Evolutionary conservation across 2,113 vertebrate genomes (phyloP).

Genomic region (Bungarus multicinctus): DNA sequence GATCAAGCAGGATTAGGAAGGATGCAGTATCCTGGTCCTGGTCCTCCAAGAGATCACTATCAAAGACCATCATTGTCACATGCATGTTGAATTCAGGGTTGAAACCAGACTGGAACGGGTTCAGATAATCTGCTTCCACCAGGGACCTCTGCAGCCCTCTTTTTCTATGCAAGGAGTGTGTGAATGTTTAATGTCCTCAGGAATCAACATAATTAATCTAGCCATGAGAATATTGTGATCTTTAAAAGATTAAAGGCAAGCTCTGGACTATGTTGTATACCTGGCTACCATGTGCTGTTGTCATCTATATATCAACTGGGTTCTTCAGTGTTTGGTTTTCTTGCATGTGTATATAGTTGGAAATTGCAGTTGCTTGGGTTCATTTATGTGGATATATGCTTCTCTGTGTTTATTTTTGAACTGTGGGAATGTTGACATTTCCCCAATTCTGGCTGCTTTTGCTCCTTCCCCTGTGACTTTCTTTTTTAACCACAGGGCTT

Average conservation of each 20-base stretch:
- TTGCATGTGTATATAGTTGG: neutral
- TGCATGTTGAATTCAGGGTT: neutral
- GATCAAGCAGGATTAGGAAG: neutral
- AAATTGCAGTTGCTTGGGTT: neutral
- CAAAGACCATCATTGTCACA: neutral
- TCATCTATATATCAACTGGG: neutral
- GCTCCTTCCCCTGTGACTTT: neutral
- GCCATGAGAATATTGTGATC: neutral
- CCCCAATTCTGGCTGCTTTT: neutral
- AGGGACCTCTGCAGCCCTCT: neutral
- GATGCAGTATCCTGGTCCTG: neutral
- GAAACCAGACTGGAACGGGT: neutral
- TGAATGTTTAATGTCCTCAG: neutral
- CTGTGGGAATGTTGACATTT: conserved; percentile 15
- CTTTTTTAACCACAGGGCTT: neutral
- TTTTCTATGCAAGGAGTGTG: neutral
- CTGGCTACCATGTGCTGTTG: neutral
- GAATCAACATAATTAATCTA: neutral
- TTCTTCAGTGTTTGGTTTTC: neutral
- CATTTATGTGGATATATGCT: neutral
- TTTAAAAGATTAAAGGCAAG: neutral
- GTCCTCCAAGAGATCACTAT: neutral
- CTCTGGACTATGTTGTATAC: neutral
- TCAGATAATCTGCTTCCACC: neutral
- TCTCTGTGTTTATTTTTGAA: neutral